Conservation (phyloP, 2,113 vertebrate species). For the Ranitomeya variabilis region DNA sequence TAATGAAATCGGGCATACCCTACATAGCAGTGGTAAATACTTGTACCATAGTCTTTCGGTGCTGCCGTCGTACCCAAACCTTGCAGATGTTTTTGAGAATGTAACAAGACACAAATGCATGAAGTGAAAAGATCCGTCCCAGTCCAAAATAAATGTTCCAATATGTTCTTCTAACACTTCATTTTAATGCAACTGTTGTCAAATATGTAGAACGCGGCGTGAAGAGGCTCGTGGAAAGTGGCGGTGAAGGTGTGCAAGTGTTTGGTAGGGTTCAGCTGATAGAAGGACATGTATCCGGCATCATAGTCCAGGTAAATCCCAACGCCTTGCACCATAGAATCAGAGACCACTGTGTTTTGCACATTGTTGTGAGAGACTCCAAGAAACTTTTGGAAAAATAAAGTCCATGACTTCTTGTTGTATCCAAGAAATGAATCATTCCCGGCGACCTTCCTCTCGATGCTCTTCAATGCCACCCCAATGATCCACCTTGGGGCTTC, state of each 20-base stretch:
- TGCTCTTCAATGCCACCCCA: conserved; percentile 44
- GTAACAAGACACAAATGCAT: background rate
- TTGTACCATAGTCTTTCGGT: background rate
- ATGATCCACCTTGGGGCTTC: conserved; percentile 39
- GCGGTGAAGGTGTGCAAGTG: conserved; percentile 45
- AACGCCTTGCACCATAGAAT: background rate
- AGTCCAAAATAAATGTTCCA: background rate
- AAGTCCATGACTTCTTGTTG: conserved; percentile 49
- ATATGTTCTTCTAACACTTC: background rate
- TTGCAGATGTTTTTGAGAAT: background rate
- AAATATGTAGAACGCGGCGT: conserved; percentile 44
- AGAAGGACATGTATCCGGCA: conserved; percentile 40
- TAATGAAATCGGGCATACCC: background rate
- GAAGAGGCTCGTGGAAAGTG: conserved; percentile 37
- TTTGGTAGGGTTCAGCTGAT: conserved; percentile 4
- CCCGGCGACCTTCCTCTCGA: conserved; percentile 25
- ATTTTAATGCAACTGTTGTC: conserved; percentile 35
- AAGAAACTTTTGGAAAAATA: conserved; percentile 40
- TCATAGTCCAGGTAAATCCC: conserved; percentile 45
- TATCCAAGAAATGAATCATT: conserved; percentile 44
- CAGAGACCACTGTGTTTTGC: background rate
- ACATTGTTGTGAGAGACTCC: conserved; percentile 31
- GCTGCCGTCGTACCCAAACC: background rate
- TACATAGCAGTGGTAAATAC: background rate
- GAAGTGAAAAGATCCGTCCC: background rate